phyloP scores from a whole-genome alignment of 2,113 vertebrate species.

The Pleuronectes platessa region DNA sequence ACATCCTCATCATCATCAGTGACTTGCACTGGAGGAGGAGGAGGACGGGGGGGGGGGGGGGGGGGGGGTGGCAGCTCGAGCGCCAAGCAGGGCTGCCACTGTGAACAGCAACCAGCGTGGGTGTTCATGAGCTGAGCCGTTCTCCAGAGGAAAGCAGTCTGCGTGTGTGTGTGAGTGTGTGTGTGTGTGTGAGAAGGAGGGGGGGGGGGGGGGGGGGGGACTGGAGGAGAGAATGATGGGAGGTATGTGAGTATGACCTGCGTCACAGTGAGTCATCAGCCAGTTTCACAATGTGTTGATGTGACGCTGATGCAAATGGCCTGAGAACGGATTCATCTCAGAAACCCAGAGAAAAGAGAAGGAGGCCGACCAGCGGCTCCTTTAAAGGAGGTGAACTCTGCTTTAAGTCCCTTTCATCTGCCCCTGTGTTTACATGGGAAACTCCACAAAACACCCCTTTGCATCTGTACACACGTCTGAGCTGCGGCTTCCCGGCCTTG shows the following conservation, averaged over 20 bases:
- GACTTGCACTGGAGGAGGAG: constrained; percentile 72
- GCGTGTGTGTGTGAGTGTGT: constrained; percentile 36
- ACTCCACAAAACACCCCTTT: neutral
- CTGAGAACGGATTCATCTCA: constrained; percentile 42
- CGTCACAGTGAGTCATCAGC: constrained; percentile 83
- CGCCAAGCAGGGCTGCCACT: constrained; percentile 65
- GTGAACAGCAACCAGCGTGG: constrained; percentile 63
- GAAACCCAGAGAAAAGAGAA: neutral
- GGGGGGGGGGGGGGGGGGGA: constrained; percentile 40
- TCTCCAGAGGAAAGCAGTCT: constrained; percentile 72
- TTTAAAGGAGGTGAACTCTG: neutral
- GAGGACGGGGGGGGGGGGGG: constrained; percentile 46
- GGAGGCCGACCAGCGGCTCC: neutral
- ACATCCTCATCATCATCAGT: constrained; percentile 73
- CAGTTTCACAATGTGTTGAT: constrained; percentile 84
- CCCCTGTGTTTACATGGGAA: neutral
- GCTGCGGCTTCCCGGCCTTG: constrained; percentile 15
- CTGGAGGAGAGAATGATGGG: constrained; percentile 51
- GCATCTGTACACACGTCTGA: neutral
- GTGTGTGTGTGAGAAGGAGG: constrained; percentile 30
- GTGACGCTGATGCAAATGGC: constrained; percentile 79
- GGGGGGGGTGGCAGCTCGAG: constrained; percentile 46
- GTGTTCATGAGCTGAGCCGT: constrained; percentile 72
- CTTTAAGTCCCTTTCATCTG: no score
- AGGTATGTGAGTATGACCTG: constrained; percentile 73